Evolutionary conservation across 2,888 invertebrate genomes (phyloP).

Genomic region (Peribatodes rhomboidaria): DNA sequence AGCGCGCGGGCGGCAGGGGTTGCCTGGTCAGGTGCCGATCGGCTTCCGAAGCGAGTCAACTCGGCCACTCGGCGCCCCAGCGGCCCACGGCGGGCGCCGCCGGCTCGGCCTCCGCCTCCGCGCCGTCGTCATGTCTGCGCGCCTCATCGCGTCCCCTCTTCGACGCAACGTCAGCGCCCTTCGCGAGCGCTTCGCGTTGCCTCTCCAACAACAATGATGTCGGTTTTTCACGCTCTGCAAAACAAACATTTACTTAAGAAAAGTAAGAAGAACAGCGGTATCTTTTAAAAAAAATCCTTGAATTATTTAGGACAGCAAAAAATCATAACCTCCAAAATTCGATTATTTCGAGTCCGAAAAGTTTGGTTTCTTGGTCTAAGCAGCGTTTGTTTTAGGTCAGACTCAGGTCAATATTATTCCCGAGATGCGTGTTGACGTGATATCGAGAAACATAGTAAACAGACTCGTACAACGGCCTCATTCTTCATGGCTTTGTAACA

Average conservation of each 20-base stretch:
- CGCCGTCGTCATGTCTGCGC: conserved; percentile 56
- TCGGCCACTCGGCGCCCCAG: conserved; percentile 98
- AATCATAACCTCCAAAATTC: too few species aligned
- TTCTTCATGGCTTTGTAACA: conserved; percentile 1
- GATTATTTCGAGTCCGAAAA: too few species aligned
- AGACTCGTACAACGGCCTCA: conserved; percentile 11
- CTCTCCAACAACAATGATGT: conserved; percentile 88
- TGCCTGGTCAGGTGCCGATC: conserved; percentile 65
- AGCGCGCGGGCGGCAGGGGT: conserved; percentile 61
- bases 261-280: neutral
- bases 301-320: too few species aligned
- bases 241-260: conserved; percentile 20
- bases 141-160: conserved; percentile 61
- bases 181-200: conserved; percentile 87
- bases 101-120: conserved; percentile 81
- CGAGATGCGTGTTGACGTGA: conserved; percentile 7
- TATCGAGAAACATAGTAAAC: conserved; percentile 10
- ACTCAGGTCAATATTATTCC: neutral
- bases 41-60: conserved; percentile 94
- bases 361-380: too few species aligned
- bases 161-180: conserved; percentile 81
- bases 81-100: conserved; percentile 94
- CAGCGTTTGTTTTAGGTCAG: too few species aligned
- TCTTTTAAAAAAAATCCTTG: neutral
- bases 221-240: conserved; percentile 92